Base-by-base conservation (phyloP, 2,797 vertebrate species). In the Rallus crepitans region DNA sequence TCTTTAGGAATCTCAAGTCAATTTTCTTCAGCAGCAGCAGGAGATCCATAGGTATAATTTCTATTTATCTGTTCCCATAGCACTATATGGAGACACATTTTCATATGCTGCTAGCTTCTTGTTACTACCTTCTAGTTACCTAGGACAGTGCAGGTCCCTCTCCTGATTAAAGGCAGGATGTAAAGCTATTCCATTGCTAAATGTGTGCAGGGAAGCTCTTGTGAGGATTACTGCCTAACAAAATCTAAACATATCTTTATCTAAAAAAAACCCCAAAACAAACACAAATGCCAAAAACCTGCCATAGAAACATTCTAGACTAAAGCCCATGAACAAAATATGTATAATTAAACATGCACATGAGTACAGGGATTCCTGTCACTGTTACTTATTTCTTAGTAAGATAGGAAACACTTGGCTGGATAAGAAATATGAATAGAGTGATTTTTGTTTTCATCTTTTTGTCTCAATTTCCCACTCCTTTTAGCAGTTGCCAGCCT, bases 271-370 rank as follows among this genome's bases (percentile, higher is more conserved):
- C 14, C 25, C 50, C 25, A 14, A 21, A 52, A 21, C 35, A 17
- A 80, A 50, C 7, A 7, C 15, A 33, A 14, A 39, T 30, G 8
- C 4, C 9, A 63, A 56, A 71, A 23, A 1, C 9, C 2, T 11
- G 33, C 11, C 6, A 66, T 4, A 47, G 15, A 1, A 16, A 0
- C 1, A 0, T 30, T 87, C 15, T 59, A 40, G 50, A 15, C 9
- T 35, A 42, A 63, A 77, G 24, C 40, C 42, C 9, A 11, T 11
- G 7, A 59, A 48, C 7, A 89, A 53, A 73, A 55, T 27, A n/a
- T 1, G 1, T 30, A 8, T 28, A 57, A 82, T 63, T 12, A 65
- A 61, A 61, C 3, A 17, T 1, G 0, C 28, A 45, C 21, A 48
- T 42, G 11, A 63, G 13, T 47, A 37, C 42, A 78, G 15, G 9